These are phyloP conservation scores for Sebastes cheni DNA, from an alignment of 2,797 vertebrate genomes.

Conservation along the genomic window DNA sequence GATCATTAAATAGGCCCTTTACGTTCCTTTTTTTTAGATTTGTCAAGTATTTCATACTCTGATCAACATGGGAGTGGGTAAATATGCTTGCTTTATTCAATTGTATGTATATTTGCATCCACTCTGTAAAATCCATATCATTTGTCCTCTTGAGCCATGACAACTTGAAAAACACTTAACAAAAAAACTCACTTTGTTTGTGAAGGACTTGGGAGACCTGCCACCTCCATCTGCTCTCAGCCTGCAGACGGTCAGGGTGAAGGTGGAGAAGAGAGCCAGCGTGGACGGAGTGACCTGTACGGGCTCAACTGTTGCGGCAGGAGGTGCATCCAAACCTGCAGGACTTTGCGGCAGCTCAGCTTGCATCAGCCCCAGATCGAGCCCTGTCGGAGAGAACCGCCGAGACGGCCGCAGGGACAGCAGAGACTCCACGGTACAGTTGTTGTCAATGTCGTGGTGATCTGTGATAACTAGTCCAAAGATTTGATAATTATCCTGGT, in stretches of 20 bases:
- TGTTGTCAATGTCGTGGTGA: background rate
- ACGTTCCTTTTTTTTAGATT: background rate
- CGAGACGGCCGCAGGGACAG: constrained; percentile 67
- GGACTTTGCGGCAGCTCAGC: constrained; percentile 36
- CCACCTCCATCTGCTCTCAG: constrained; percentile 87
- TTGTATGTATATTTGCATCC: background rate
- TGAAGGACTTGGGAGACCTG: constrained; percentile 84
- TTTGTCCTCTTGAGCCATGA: background rate
- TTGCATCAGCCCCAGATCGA: constrained; percentile 73
- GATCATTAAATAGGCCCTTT: background rate
- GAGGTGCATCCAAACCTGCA: constrained; percentile 70
- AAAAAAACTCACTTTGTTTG: background rate
- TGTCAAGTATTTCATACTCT: too few species aligned
- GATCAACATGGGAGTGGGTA: too few species aligned
- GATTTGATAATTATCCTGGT: background rate
- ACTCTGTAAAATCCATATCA: background rate
- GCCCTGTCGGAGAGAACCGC: constrained; percentile 53
- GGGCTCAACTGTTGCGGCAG: constrained; percentile 14
- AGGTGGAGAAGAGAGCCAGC: constrained; percentile 88
- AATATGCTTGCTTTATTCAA: too few species aligned
- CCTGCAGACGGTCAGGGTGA: constrained; percentile 91
- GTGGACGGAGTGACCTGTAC: constrained; percentile 70
- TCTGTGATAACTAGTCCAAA: background rate
- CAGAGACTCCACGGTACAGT: constrained; percentile 65
- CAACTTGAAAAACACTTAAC: background rate